phyloP scores from a whole-genome alignment of 2,888 invertebrate genomes.

The Apomyelois bistriatella region DNA sequence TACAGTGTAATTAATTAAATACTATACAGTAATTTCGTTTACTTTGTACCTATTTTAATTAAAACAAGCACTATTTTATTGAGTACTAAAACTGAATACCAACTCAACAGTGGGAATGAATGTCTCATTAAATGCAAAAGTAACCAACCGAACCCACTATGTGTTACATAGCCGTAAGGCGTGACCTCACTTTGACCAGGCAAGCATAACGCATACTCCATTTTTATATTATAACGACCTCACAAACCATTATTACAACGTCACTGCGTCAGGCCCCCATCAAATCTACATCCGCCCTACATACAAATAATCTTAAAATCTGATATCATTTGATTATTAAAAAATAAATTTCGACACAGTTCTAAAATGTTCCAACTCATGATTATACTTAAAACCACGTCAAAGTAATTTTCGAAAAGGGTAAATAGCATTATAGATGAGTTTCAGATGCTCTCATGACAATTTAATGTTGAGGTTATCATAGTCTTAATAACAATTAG shows the following conservation, averaged over 20 bases:
- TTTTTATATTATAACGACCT: constrained; percentile 72
- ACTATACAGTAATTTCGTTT: background rate
- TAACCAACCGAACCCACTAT: constrained; percentile 18
- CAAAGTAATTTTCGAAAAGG: constrained; percentile 24
- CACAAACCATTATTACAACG: constrained; percentile 70
- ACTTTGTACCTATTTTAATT: constrained; percentile 10
- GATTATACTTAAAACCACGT: constrained; percentile 36
- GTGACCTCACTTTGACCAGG: constrained; percentile 47
- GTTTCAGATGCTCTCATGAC: constrained; percentile 65
- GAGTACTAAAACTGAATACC: constrained; percentile 9
- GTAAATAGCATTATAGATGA: constrained; percentile 61
- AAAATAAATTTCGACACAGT: constrained; percentile 41
- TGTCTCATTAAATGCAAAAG: constrained; percentile 21
- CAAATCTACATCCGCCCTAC: constrained; percentile 70
- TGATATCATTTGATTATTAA: constrained; percentile 54
- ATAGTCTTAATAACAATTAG: constrained; percentile 63
- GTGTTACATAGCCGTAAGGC: constrained; percentile 56
- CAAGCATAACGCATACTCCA: constrained; percentile 63
- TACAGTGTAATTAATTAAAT: background rate
- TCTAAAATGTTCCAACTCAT: constrained; percentile 26
- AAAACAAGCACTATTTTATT: constrained; percentile 11
- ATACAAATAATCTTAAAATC: constrained; percentile 58
- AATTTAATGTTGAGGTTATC: constrained; percentile 66
- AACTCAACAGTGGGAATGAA: background rate
- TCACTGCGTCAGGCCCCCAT: constrained; percentile 73